Conservation (phyloP, 1,140 invertebrate species). For the Drosophila nannoptera region DNA sequence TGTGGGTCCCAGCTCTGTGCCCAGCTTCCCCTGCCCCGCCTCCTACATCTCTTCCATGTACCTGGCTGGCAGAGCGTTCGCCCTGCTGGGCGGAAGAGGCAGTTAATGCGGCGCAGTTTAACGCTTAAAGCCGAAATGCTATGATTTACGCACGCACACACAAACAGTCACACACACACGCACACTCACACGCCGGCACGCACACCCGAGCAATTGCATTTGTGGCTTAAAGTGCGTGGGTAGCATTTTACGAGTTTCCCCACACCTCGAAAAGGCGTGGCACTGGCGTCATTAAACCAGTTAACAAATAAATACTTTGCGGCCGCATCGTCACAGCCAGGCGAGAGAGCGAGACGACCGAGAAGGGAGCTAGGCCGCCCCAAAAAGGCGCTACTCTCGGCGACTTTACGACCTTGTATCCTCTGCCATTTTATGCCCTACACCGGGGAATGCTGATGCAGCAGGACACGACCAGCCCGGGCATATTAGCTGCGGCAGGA, state of each 20-base stretch:
- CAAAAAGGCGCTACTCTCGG: conserved; percentile 16
- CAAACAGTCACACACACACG: conserved; percentile 22
- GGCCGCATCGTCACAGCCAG: conserved; percentile 31
- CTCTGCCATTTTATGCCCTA: conserved; percentile 26
- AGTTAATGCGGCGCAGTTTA: conserved; percentile 74
- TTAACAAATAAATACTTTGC: conserved; percentile 74
- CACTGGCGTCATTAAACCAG: conserved; percentile 73
- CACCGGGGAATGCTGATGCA: conserved; percentile 24
- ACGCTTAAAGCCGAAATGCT: conserved; percentile 75
- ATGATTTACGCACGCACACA: conserved; percentile 62
- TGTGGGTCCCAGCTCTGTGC: not conserved
- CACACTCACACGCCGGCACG: conserved; percentile 13
- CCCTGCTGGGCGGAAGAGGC: conserved; percentile 48
- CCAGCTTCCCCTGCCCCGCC: not conserved
- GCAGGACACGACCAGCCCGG: not conserved
- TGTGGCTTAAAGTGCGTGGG: conserved; percentile 68
- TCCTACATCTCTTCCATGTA: conserved; percentile 2
- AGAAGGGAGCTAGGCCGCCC: not conserved
- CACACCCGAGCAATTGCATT: conserved; percentile 53
- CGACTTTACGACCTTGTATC: conserved; percentile 33
- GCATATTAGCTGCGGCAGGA: conserved; percentile 19
- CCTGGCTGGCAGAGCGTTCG: conserved; percentile 21
- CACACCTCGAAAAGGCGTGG: conserved; percentile 22
- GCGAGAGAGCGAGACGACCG: no score
- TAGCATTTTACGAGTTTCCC: conserved; percentile 55